A percentile compares a stretch with the other conserved stretches of the same genome.
Evolutionary conservation across 2,113 vertebrate genomes (phyloP).

Genomic region (Nannospalax galili): DNA sequence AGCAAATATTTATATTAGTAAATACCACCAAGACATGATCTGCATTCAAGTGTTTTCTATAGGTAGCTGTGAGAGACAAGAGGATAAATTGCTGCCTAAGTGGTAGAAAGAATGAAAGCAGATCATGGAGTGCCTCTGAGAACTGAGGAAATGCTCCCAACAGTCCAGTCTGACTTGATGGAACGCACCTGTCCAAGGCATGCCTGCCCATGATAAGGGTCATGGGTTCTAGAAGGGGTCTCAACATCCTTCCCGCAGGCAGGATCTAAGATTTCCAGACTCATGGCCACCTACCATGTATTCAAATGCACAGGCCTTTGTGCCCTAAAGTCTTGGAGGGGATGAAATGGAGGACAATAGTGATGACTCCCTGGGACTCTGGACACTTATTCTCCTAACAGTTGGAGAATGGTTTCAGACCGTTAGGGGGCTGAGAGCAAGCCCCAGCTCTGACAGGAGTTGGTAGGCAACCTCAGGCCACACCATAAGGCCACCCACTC

Average conservation of each 20-base stretch:
- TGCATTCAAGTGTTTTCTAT: slow-evolving; percentile 74
- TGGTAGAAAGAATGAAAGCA: not conserved
- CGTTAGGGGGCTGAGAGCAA: not conserved
- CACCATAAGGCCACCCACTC: not conserved
- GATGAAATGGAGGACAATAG: too few species aligned
- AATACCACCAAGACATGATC: slow-evolving; percentile 80
- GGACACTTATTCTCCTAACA: not conserved
- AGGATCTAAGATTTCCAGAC: too few species aligned
- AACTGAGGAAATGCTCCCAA: not conserved
- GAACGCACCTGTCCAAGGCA: not conserved
- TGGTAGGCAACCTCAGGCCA: not conserved
- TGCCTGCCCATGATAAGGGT: not conserved
- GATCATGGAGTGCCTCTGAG: not conserved
- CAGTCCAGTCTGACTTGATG: not conserved
- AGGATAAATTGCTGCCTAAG: slow-evolving; percentile 56
- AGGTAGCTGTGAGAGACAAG: slow-evolving; percentile 72
- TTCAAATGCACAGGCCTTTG: not conserved
- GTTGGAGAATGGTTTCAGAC: not conserved
- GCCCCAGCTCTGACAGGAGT: not conserved
- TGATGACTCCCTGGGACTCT: not conserved
- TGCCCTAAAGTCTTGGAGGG: not conserved
- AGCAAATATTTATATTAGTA: slow-evolving; percentile 85
- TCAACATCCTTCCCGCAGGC: not conserved
- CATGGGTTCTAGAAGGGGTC: not conserved
- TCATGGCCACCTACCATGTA: not conserved